Evolutionary conservation across 1,140 invertebrate species (phyloP), one percentile per base, ranked within the genome.

Genomic region (Drosophila chauvacae): DNA sequence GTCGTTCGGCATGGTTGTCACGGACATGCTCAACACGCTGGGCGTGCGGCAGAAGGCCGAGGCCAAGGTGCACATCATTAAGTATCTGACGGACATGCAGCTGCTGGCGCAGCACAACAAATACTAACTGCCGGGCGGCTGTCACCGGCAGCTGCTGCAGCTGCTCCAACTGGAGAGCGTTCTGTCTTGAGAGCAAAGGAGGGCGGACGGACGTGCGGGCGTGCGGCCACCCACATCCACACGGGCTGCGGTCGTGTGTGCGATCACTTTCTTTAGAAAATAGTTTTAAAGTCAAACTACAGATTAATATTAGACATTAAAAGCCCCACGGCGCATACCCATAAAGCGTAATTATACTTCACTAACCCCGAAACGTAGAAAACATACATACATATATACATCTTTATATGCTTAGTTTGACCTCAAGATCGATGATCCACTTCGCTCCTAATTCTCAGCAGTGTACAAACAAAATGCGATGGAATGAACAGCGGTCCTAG

Each of bases 61-160:
- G 61, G 91, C 91, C 13, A 92, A 92, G 61, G 91, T 92, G 51
- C 91, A 92, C 65, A 92, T 92, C 20, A 92, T 92, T 11, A 92
- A 92, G 85, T 92, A 92, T 90, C 81, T 92, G 55, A 92, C 91
- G 53, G 91, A 92, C 61, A 92, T 92, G 91, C 91, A 92, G 74
- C 61, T 91, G 73, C 80, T 92, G 70, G 91, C 91, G 51, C 91
- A 92, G 80, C 91, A 92, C 53, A 92, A 92, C 74, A 92, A 92
- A 74, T 92, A 92, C 80, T 92, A 91, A 91, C 84, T 87, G 65
- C 80, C 81, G 80, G 51, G 80, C 76, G 65, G 61, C 69, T 77
- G 72, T 62, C 80, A 83, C 41, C 64, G 64, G 47, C 79, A 87
- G 61, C 61, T 83, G 81, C 77, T 86, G 50, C 83, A 86, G 47